A percentile compares a stretch with the other conserved stretches of the same genome.
Conservation (phyloP, 1,140 invertebrate species). For the Belonocnema kinseyi region DNA sequence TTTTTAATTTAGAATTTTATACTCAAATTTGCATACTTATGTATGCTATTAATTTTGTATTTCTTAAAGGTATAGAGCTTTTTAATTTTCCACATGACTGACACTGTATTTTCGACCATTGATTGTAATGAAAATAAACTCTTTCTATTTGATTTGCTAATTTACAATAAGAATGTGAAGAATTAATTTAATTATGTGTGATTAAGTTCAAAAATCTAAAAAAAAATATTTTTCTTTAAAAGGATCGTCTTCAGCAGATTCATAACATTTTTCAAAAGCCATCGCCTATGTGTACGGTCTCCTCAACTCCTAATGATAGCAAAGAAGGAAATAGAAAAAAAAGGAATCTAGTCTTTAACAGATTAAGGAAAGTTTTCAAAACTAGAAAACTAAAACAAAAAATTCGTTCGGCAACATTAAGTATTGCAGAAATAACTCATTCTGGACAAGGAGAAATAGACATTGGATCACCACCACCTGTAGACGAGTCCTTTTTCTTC, state of each 20-base stretch:
- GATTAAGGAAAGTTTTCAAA: background rate
- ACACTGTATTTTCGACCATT: too few relatives aligned
- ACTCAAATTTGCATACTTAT: too few relatives aligned
- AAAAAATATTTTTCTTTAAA: background rate
- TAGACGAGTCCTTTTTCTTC: conserved; percentile 69
- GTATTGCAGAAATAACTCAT: background rate
- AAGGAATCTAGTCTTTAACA: background rate
- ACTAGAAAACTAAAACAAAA: background rate
- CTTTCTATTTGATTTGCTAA: too few relatives aligned
- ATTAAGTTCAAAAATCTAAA: too few relatives aligned
- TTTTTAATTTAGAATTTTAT: too few relatives aligned
- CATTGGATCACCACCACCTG: conserved; percentile 65
- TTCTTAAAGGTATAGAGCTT: too few relatives aligned
- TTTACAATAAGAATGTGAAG: too few relatives aligned
- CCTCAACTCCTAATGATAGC: background rate
- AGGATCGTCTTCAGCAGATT: background rate
- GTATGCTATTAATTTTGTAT: too few relatives aligned
- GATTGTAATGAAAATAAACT: too few relatives aligned
- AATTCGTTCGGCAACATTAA: background rate
- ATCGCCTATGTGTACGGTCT: background rate
- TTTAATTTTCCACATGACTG: too few relatives aligned
- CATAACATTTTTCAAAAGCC: background rate
- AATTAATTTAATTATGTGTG: too few relatives aligned
- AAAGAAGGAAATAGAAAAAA: background rate
- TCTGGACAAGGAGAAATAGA: conserved; percentile 63